Base-by-base conservation (phyloP, 1,140 invertebrate species). In the Papilio polyxenes region DNA sequence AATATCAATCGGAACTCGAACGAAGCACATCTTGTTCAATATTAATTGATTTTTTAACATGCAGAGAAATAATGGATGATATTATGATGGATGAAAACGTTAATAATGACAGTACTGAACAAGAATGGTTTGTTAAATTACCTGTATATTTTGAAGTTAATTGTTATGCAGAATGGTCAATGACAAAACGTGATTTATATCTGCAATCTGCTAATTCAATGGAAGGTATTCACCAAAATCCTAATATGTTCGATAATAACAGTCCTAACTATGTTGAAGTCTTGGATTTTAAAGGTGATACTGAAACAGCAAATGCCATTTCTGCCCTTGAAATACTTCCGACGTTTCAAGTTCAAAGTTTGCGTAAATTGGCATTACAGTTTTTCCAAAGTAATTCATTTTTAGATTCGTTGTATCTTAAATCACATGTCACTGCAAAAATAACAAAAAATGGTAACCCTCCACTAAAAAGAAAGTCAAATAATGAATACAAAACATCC, bases 21-120 rank as follows among this genome's bases (percentile, higher is more conserved):
- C 84, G 88, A 31, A 86, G 87, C 82, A 85, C 72, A 7, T 91
- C 90, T 48, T 84, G 86, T 81, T 90, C 91, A 49, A 89, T 91
- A 81, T 85, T 92, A 81, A 86, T 86, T 80, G 85, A 90, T 75
- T 88, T 85, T 74, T 76, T 83, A 31, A 20, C 69, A 23, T 49
- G 81, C 15, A 75, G 65, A 51, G 82, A 83, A 9, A 75, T 83
- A 74, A 83, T 77, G 15, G 84, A 31, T 82, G 88, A 85, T 20
- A 86, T 87, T n/a, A 84, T 86, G 6, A 88, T 88, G 53, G 79
- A 86, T 49, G 82, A 31, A 75, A 8, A 53, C 53, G 17, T 59
- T 81, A 75, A 80, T 10, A 48, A 4, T 74, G 15, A 13, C 13
- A 13, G 44, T 59, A 20, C 11, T 37, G 59, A 13, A 76, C 31